Base-by-base conservation (phyloP, 2,797 vertebrate genomes). In the Sebastes hubbsi region DNA sequence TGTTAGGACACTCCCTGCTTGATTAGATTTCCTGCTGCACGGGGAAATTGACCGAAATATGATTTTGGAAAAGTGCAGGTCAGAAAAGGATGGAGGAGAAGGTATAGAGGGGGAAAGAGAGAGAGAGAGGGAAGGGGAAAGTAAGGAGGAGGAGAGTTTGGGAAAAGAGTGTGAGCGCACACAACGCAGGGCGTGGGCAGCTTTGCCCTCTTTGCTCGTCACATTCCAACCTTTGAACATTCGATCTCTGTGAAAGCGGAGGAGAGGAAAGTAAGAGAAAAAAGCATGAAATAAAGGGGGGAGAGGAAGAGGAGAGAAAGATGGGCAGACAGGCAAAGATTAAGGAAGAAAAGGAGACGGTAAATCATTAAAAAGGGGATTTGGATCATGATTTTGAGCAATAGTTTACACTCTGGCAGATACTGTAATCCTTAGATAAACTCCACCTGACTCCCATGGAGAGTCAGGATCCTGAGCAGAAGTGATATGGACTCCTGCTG, bases 1-100 rank as follows among this genome's bases (percentile, higher is more conserved):
- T 73, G 71, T 25, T 5, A 30, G 59, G 85, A 89, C 91, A 88
- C 89, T 89, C 87, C 86, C 82, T 77, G 22, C 62, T 46, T 89
- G 91, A 93, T 91, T 91, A 88, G 84, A 89, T 91, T 91, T 93
- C 90, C 91, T 89, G 75, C 87, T 77, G 84, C 63, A 29, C 11
- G 1, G 78, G 59, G 67, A 72, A 72, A 80, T 36, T 55, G 75
- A 77, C 72, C 75, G 76, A 66, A 88, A 82, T 76, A 55, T 83
- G 75, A 76, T 22, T 5, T 10, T 22, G 71, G 36, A 79, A 72
- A 80, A 69, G 54, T 30, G 6, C 9, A 8, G 78, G 78, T 89
- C 83, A 81, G 30, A 87, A 62, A 87, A 54, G 73, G 78, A 77
- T 52, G 36, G 71, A 80, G 27, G 36, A 30, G 20, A 69, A 52